Conservation (phyloP, 2,113 vertebrate genomes). For the Columbina picui region DNA sequence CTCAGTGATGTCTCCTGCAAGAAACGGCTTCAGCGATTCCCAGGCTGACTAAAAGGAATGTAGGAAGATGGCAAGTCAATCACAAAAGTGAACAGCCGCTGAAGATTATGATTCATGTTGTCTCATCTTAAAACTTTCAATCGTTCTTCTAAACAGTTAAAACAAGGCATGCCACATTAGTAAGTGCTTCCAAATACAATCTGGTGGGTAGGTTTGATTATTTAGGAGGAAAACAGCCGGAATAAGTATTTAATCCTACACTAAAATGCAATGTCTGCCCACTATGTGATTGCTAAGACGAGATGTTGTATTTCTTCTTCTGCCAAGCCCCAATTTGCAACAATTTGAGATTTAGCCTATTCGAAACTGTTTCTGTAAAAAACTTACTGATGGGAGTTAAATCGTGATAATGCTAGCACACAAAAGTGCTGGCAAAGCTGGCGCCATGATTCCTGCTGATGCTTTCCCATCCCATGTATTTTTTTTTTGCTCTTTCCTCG, state of each 20-base stretch:
- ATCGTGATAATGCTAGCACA: not conserved
- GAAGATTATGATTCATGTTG: slow-evolving; percentile 33
- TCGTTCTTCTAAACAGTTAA: slow-evolving; percentile 8
- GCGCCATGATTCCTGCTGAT: not conserved
- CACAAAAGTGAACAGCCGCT: slow-evolving; percentile 2
- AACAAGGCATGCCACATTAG: not conserved
- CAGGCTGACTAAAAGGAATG: slow-evolving; percentile 28
- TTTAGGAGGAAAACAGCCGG: slow-evolving; percentile 25
- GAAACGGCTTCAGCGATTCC: not conserved
- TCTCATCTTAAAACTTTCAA: slow-evolving; percentile 39
- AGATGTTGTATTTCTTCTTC: not conserved
- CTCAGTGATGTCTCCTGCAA: not conserved
- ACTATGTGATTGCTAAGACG: not conserved
- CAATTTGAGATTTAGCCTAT: not conserved
- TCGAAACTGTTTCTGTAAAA: not conserved
- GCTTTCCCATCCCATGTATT: not conserved
- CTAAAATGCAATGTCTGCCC: slow-evolving; percentile 5
- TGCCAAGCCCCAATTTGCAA: not conserved
- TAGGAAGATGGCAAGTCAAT: slow-evolving; percentile 35
- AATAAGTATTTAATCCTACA: slow-evolving; percentile 39
- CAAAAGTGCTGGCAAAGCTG: not conserved
- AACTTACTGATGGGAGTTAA: not conserved
- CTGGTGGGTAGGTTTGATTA: slow-evolving; percentile 49
- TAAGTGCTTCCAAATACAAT: slow-evolving; percentile 27
- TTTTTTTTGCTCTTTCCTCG: not conserved